Evolutionary conservation across 37 sponge, comb jelly and placozoan species (phyloP), one percentile per base, ranked within the genome.

Genomic region (Beroe ovata): DNA sequence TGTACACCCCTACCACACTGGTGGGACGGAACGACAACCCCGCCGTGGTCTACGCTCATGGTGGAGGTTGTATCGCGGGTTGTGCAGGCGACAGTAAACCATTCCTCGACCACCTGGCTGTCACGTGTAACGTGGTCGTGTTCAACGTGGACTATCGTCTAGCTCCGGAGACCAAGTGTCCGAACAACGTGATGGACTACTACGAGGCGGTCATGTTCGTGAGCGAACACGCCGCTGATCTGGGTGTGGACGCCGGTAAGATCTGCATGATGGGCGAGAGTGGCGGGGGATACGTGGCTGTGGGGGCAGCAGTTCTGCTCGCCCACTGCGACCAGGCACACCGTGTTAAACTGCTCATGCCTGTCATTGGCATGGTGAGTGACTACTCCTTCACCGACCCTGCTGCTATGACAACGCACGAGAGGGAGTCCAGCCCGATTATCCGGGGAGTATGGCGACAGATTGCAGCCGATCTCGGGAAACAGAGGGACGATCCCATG

Each of bases 171-270:
- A 66, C 69, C 3, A 22, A 66, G 35, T 26, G 36, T 29, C 69
- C 69, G 18, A 66, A 66, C 69, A 66, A 66, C 69, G 69, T 66
- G 32, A 66, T 29, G 69, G 69, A 66, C 69, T 29, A 34, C 69
- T 66, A 66, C 69, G 69, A 66, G 33, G 69, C 69, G 8, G 35
- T 66, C 16, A 66, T 29, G 35, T 32, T 29, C 35, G 37, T 66
- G 36, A 34, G 16, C 16, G 18, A 66, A 6, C 23, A 66, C 35
- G 69, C 69, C 8, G 18, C 23, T 19, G 32, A 66, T 4, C 35
- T 66, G 37, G 35, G 35, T 29, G 69, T 66, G 69, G 69, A 66
- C 69, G 16, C 30, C 35, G 35, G 16, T 1, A 22, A 29, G 69
- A 66, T 66, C 69, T 66, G 69, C 16, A 29, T 66, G 18, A 18